These are phyloP conservation scores for Mionectes macconnelli DNA, from an alignment of 2,113 vertebrate species.

Conservation along the genomic window DNA sequence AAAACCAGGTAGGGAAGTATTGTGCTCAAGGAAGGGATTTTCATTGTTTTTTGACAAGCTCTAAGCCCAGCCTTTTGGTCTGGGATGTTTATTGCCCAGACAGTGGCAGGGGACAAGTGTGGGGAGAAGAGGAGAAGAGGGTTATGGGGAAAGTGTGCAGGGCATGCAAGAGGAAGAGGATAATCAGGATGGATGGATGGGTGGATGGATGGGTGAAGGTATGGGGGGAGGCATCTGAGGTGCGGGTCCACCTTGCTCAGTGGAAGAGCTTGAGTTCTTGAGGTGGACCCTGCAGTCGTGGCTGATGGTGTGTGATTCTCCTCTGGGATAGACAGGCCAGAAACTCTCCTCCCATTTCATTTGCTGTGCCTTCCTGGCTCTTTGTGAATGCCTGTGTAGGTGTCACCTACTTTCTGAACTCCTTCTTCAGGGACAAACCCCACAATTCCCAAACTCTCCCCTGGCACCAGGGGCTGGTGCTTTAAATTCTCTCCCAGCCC, in stretches of 20 bases:
- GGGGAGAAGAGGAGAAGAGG: background rate
- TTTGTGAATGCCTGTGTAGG: background rate
- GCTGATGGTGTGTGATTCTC: background rate
- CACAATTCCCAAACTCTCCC: background rate
- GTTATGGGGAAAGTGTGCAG: background rate
- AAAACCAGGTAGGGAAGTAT: background rate
- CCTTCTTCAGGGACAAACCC: background rate
- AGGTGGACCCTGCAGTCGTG: background rate
- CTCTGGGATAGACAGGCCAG: background rate
- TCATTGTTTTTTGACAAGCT: background rate
- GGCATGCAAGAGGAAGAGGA: background rate
- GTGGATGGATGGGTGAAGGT: background rate
- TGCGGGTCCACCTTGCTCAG: background rate
- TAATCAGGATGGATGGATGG: background rate
- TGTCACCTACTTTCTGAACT: background rate
- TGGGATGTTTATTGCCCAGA: too few relatives aligned
- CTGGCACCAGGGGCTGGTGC: background rate
- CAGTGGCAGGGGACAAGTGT: background rate
- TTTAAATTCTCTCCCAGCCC: background rate
- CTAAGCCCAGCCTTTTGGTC: background rate
- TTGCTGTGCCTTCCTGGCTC: background rate
- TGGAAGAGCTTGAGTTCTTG: background rate
- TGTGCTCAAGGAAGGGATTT: background rate
- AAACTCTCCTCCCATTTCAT: background rate
- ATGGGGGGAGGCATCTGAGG: background rate